These are phyloP conservation scores for Drosophila auraria DNA, from an alignment of 1,140 invertebrate species.

Conservation along the genomic window DNA sequence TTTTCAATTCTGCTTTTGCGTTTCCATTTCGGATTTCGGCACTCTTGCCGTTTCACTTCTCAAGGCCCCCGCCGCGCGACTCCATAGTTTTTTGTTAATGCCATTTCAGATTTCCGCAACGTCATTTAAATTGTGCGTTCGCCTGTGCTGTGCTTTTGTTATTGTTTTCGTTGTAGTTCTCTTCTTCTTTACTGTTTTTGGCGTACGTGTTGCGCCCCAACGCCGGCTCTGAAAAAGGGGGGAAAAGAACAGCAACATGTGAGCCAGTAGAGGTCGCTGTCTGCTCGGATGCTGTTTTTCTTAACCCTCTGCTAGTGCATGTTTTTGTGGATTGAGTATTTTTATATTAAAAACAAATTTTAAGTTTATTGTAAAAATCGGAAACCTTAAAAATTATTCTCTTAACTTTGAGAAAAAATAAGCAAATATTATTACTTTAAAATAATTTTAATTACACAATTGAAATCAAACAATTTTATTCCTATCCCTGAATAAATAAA, in stretches of 20 bases:
- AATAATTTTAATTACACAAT: no score
- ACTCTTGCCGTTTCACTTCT: slow-evolving; percentile 43
- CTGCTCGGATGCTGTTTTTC: slow-evolving; percentile 9
- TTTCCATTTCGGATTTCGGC: slow-evolving; percentile 38
- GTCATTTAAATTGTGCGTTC: slow-evolving; percentile 58
- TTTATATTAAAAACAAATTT: no score
- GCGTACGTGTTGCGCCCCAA: slow-evolving; percentile 75
- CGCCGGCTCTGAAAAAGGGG: slow-evolving; percentile 31
- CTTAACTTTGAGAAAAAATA: no score
- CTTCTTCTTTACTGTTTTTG: slow-evolving; percentile 41
- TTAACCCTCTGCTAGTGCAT: background rate
- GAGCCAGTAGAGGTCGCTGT: slow-evolving; percentile 5
- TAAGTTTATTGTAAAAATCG: no score
- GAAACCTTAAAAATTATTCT: no score
- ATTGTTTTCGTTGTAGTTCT: slow-evolving; percentile 19
- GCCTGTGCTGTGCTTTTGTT: slow-evolving; percentile 20
- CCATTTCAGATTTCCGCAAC: slow-evolving; percentile 74
- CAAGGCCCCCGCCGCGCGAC: slow-evolving; percentile 47
- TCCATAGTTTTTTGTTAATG: slow-evolving; percentile 24
- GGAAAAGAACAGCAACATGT: slow-evolving; percentile 15
- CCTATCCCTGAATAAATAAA: no score
- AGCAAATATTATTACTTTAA: no score
- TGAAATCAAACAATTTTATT: no score
- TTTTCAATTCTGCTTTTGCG: slow-evolving; percentile 35
- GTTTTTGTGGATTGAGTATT: no score